A percentile compares a stretch with the other conserved stretches of the same genome.
Evolutionary conservation across 2,113 vertebrate species (phyloP).

Genomic region (Hippocampus abdominalis): DNA sequence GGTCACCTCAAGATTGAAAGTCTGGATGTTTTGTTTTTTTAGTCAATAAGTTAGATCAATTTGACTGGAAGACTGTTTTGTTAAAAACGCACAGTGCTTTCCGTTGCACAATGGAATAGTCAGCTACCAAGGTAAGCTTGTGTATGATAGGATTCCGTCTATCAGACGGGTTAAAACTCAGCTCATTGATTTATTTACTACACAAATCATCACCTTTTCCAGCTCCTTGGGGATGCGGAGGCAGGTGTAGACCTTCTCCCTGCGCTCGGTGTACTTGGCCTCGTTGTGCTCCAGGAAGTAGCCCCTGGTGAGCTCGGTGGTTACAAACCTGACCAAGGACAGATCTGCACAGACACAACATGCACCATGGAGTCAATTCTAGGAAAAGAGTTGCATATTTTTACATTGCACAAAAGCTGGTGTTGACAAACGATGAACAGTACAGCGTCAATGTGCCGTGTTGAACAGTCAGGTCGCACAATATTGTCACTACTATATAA

Average conservation of each 20-base stretch:
- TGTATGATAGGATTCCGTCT: no score
- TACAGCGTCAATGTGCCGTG: background rate
- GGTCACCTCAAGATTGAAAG: no score
- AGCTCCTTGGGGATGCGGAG: slow-evolving; percentile 94
- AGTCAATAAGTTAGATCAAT: no score
- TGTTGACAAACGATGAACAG: background rate
- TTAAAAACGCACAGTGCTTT: no score
- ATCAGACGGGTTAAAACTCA: no score
- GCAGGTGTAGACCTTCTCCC: slow-evolving; percentile 95
- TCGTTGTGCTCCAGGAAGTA: slow-evolving; percentile 99
- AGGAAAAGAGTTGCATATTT: background rate
- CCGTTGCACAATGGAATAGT: no score
- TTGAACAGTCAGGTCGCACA: background rate
- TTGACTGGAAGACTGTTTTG: no score
- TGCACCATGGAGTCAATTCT: background rate
- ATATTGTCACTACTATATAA: background rate
- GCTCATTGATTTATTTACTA: no score
- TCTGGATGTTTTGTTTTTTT: no score
- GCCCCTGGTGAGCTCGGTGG: slow-evolving; percentile 91
- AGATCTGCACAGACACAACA: slow-evolving; percentile 73
- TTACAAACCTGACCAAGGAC: slow-evolving; percentile 90
- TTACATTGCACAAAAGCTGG: background rate
- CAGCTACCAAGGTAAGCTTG: no score
- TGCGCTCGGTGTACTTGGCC: slow-evolving; percentile 94
- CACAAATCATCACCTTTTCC: slow-evolving; percentile 81